Conservation (phyloP, 2,797 vertebrate species). For the Holocentrus rufus region DNA sequence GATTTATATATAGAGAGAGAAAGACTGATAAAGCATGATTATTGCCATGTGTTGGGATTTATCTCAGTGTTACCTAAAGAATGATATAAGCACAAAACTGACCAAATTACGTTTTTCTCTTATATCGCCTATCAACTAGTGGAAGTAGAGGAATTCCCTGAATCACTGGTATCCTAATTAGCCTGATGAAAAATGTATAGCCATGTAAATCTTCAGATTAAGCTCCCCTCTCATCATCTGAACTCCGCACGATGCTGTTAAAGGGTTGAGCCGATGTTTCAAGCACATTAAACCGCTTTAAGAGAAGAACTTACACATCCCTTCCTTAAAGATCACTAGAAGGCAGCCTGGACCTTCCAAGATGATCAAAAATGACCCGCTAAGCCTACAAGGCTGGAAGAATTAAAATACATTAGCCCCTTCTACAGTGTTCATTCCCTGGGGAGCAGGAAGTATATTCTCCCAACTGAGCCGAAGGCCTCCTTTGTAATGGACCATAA, state of each 20-base stretch:
- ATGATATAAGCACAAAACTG: slow-evolving; percentile 2
- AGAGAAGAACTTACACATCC: slow-evolving; percentile 31
- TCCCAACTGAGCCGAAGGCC: slow-evolving; percentile 63
- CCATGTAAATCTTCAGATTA: slow-evolving; percentile 44
- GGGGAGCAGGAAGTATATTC: slow-evolving; percentile 52
- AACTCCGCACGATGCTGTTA: slow-evolving; percentile 47
- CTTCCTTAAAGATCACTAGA: slow-evolving; percentile 50
- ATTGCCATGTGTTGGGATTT: slow-evolving; percentile 21
- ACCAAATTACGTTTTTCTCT: slow-evolving; percentile 31
- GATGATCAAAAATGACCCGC: slow-evolving; percentile 65
- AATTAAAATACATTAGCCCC: slow-evolving; percentile 74
- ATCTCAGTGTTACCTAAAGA: slow-evolving; percentile 28
- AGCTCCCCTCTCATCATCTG: slow-evolving; percentile 46
- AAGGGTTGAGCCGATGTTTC: slow-evolving; percentile 33
- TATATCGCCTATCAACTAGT: slow-evolving; percentile 35
- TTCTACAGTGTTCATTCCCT: slow-evolving; percentile 43
- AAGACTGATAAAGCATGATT: slow-evolving; percentile 20
- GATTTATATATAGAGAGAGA: neutral
- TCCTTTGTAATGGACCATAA: slow-evolving; percentile 76
- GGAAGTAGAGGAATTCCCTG: slow-evolving; percentile 40
- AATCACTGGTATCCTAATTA: slow-evolving; percentile 47
- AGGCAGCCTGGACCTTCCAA: slow-evolving; percentile 44
- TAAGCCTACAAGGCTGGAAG: slow-evolving; percentile 49
- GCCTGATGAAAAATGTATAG: slow-evolving; percentile 44
- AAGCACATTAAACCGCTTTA: slow-evolving; percentile 38